These are phyloP conservation scores for Riptortus pedestris DNA, from an alignment of 1,140 invertebrate species.

Conservation along the genomic window DNA sequence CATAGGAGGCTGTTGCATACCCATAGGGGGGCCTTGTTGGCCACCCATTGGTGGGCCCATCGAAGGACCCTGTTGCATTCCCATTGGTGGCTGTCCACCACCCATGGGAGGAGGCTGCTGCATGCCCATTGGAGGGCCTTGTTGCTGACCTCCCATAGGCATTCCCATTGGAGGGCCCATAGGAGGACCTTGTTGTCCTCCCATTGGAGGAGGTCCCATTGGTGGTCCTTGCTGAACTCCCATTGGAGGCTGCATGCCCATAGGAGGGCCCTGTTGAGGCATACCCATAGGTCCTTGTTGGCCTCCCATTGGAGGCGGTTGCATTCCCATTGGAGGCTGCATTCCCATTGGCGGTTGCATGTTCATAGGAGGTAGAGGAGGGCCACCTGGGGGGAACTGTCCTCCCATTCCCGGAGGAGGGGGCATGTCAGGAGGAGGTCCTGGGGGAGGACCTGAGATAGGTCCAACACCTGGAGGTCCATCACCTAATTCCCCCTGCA, in stretches of 20 bases:
- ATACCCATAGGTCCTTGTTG: neutral
- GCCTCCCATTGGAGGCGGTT: neutral
- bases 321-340: conserved; percentile 13
- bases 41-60: conserved; percentile 8
- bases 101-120: neutral
- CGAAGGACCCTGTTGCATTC: conserved; percentile 17
- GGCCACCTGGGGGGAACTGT: neutral
- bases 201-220: conserved; percentile 7
- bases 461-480: conserved; percentile 21
- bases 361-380: conserved; percentile 16
- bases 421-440: conserved; percentile 21
- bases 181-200: neutral
- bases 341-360: conserved; percentile 5
- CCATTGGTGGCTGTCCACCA: conserved; percentile 13
- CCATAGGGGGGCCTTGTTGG: conserved; percentile 1
- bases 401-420: conserved; percentile 17
- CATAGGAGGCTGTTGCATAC: conserved; percentile 6
- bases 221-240: neutral
- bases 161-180: conserved; percentile 10
- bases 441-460: conserved; percentile 21
- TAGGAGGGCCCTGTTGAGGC: neutral
- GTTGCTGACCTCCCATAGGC: conserved; percentile 1
- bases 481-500: conserved; percentile 17
- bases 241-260: neutral
- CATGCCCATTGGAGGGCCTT: neutral